Conservation (phyloP, 2,113 vertebrate genomes). For the Cottus gobio region DNA sequence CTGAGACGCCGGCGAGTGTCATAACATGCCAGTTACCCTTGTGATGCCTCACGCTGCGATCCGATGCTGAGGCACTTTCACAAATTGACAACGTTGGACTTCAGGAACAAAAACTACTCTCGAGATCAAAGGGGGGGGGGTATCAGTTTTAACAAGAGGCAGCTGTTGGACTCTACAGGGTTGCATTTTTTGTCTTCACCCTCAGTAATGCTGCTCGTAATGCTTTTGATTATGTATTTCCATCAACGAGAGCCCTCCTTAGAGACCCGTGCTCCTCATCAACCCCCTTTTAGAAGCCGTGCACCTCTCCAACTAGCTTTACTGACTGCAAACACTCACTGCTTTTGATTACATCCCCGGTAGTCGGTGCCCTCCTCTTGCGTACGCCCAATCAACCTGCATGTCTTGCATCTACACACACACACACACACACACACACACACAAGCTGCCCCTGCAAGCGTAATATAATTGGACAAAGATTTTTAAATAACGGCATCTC, state of each 20-base stretch:
- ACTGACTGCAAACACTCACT: constrained; percentile 39
- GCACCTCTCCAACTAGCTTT: constrained; percentile 26
- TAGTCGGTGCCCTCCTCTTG: constrained; percentile 14
- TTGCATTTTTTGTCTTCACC: constrained; percentile 31
- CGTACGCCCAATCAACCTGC: constrained; percentile 36
- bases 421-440: background rate
- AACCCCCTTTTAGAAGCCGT: background rate
- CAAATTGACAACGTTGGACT: constrained; percentile 16
- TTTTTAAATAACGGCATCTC: constrained; percentile 68
- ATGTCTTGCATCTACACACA: constrained; percentile 6
- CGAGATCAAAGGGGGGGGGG: constrained; percentile 33
- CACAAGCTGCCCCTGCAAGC: constrained; percentile 24
- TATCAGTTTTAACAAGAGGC: constrained; percentile 37
- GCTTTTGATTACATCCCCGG: constrained; percentile 47
- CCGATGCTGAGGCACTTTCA: constrained; percentile 10
- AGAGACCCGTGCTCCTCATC: constrained; percentile 17
- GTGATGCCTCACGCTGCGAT: constrained; percentile 22
- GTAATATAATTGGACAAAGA: constrained; percentile 77
- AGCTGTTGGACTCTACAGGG: constrained; percentile 22
- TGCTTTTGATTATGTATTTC: constrained; percentile 51
- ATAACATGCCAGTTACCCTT: constrained; percentile 36
- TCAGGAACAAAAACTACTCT: constrained; percentile 18
- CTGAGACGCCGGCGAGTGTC: constrained; percentile 33
- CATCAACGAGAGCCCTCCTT: constrained; percentile 42
- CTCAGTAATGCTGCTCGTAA: constrained; percentile 15